Percentiles rank a stretch among this genome's conserved stretches.
phyloP scores from a whole-genome alignment of 2,888 invertebrate species.

The Pherbina coryleti region DNA sequence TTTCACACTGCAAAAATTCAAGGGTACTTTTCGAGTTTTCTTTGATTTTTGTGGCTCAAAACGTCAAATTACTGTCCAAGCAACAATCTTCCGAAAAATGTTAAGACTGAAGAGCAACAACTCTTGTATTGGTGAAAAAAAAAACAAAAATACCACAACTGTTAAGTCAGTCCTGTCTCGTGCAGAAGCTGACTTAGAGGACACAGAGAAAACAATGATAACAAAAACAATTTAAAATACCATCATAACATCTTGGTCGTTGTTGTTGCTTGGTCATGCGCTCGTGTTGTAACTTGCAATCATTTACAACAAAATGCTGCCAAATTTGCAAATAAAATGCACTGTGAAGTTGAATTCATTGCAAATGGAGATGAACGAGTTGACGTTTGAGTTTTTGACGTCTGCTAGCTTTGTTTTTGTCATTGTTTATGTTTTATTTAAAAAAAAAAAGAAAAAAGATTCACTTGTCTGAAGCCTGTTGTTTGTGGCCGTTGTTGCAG shows the following conservation, averaged over 20 bases:
- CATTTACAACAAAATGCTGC: constrained; percentile 13
- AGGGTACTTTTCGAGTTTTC: no score
- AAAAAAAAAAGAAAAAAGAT: no score
- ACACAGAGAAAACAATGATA: neutral
- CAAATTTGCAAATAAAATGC: constrained; percentile 28
- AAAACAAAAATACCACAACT: neutral
- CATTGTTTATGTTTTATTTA: no score
- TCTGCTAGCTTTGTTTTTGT: neutral
- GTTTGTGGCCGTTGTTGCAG: constrained; percentile 45
- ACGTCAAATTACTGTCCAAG: no score
- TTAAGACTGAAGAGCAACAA: no score
- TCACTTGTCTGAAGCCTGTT: neutral
- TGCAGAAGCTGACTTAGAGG: neutral
- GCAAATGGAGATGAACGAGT: constrained; percentile 28
- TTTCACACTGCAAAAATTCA: no score
- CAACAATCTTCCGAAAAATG: no score
- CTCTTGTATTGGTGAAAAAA: no score
- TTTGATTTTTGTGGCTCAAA: no score
- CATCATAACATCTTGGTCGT: neutral
- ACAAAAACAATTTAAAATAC: neutral
- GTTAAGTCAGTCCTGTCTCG: neutral
- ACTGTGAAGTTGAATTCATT: neutral
- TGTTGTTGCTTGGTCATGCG: no score
- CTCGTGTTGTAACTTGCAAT: constrained; percentile 15
- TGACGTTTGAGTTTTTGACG: constrained; percentile 23